Percentiles rank a stretch among this genome's conserved stretches.
phyloP scores from a whole-genome alignment of 2,797 vertebrate species.

The Hippoglossus hippoglossus region DNA sequence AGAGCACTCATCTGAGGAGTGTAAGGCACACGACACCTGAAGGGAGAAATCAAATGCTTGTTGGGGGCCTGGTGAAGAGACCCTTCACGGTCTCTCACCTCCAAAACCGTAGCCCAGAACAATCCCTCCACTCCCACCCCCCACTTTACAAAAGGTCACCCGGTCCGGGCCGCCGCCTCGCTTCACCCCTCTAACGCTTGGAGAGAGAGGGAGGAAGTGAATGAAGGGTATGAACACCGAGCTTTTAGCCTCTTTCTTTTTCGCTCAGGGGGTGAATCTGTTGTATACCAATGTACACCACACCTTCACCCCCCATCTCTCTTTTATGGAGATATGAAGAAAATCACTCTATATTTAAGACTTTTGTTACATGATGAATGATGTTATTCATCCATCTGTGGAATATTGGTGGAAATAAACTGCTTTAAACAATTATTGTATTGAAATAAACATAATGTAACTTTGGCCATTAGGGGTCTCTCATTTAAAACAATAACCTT shows the following conservation, averaged over 20 bases:
- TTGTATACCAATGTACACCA: constrained; percentile 47
- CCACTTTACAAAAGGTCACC: constrained; percentile 76
- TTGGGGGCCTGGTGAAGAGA: constrained; percentile 68
- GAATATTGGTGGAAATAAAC: no score
- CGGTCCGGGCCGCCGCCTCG: constrained; percentile 39
- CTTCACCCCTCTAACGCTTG: constrained; percentile 35
- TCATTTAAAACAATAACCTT: no score
- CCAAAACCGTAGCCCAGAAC: constrained; percentile 30
- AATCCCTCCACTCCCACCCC: constrained; percentile 27
- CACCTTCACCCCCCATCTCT: constrained; percentile 35
- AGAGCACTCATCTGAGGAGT: constrained; percentile 57
- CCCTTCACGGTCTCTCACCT: constrained; percentile 87
- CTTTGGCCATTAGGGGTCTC: no score
- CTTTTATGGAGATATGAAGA: constrained; percentile 21
- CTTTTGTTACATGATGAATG: no score
- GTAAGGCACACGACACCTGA: constrained; percentile 67
- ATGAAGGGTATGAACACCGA: constrained; percentile 33
- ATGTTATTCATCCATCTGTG: no score
- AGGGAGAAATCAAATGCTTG: constrained; percentile 80
- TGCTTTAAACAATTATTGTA: no score
- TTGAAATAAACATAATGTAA: no score
- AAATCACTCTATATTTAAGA: neutral
- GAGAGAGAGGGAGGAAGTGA: constrained; percentile 5
- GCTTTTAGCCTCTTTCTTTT: constrained; percentile 58
- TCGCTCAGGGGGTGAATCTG: constrained; percentile 60